phyloP scores from a whole-genome alignment of 2,888 invertebrate species.

The Achlya flavicornis region DNA sequence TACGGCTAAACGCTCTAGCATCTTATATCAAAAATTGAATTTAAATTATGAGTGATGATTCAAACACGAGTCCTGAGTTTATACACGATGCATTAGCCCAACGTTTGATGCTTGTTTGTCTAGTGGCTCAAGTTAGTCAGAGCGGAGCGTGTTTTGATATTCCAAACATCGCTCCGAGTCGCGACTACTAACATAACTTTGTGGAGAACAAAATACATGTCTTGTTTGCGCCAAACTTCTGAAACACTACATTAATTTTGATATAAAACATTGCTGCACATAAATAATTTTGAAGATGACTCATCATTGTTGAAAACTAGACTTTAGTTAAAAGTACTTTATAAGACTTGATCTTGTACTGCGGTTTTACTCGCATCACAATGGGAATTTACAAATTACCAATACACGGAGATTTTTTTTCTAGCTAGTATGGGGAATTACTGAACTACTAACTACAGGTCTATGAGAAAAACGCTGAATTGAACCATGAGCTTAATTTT shows the following conservation, averaged over 20 bases:
- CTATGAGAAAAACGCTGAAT: no score
- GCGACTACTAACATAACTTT: neutral
- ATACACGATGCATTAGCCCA: slow-evolving; percentile 10
- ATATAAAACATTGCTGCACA: neutral
- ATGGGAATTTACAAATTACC: no score
- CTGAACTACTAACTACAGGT: no score
- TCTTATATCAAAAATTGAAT: neutral
- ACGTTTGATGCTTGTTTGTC: slow-evolving; percentile 9
- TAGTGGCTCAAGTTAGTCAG: slow-evolving; percentile 10
- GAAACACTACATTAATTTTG: slow-evolving; percentile 2
- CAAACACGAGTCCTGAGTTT: neutral
- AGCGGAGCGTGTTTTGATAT: neutral
- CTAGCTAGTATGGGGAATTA: no score
- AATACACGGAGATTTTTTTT: no score
- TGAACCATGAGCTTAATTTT: no score
- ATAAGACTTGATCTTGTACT: neutral
- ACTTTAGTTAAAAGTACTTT: neutral
- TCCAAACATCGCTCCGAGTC: slow-evolving; percentile 2
- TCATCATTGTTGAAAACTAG: neutral
- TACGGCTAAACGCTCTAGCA: no score
- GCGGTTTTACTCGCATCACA: neutral
- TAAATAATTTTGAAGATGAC: neutral
- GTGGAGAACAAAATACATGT: neutral
- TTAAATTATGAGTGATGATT: neutral
- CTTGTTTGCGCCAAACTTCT: slow-evolving; percentile 2